Base-by-base conservation (phyloP, 2,888 invertebrate species). In the Cephonodes hylas region DNA sequence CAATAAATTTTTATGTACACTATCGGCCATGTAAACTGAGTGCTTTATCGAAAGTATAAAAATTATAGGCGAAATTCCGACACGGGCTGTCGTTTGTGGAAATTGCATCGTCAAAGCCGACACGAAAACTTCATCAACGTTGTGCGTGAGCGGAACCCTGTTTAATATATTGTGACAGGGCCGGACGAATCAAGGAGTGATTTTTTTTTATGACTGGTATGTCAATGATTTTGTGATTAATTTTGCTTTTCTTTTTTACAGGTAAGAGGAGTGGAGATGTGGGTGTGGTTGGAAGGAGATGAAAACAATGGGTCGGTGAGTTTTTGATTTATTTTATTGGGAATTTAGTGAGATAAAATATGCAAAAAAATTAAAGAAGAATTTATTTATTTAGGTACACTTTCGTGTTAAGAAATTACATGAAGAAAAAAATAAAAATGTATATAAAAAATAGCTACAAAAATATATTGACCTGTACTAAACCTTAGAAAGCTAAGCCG, bases 121-220 rank as follows among this genome's bases (percentile, higher is more conserved):
- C 82, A 82, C 78, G 83, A 77, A 81, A 80, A 77, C 76, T 75
- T 79, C 77, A 77, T 81, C 79, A 77, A 31, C 27, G 22, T 27
- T 2, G 53, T 53, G 53, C 53, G 53, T 53, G 45, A 70, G 46
- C 25, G 53, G 18, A 53, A 31, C 53, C 18, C 18, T 18, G 64
- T 64, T 62, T 56, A 62, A 31, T 53, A 2, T 48, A 22, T 23
- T 46, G 1, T 6, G 15, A 53, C 27, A 53, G 8, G 27, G 18
- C 31, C 4, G 53, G 53, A n/a, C 53, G 18, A 8, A 53, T 5
- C 5, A 18, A 53, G 20, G 15, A 10, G 27, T 3, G 10, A 27
- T 53, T 7, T 53, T 27, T 18, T 5, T n/a, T 44, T 7, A 18
- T 8, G 44, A 7, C 1, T 44, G 15, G 3, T 1, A 22, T 45